Evolutionary conservation across 2,888 invertebrate species (phyloP), one percentile per base, ranked within the genome.

Genomic region (Ashinkailepas kermadecensis): DNA sequence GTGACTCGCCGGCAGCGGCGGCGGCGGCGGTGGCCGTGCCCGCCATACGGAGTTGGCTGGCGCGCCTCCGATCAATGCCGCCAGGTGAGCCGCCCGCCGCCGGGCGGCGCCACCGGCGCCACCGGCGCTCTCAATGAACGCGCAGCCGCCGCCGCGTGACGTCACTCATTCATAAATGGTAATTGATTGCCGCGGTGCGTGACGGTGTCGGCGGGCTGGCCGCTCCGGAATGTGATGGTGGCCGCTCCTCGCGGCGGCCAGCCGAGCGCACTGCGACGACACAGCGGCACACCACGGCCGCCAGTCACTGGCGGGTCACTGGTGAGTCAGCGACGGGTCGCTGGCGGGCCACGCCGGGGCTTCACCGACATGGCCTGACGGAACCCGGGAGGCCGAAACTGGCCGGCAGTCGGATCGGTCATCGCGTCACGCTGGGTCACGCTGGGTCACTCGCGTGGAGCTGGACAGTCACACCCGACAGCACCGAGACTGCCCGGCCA

Each of bases 221-320:
- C 65, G 70, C 64, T 81, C 64, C 56, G 39, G 70, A 58, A 62
- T 64, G 56, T 39, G 70, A 4, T 39, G 39, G 39, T 57, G 18
- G 58, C 81, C 62, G 81, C 78, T 56, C 67, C 78, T 64, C 56
- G 39, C 78, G 81, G 64, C 65, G 81, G n/a, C 39, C 65, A 39
- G 78, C 59, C 74, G 15, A 18, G 70, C 67, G 64, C 64, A 18
- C 15, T 8, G 18, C 64, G 64, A 64, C 64, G 10, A 15, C 64
- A 6, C 64, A 1, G 18, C 64, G 21, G 64, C 18, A 39, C 64
- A 18, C 18, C 64, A 18, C 21, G 64, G 64, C 64, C 39, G 39
- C 39, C 39, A 12, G 64, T 18, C 64, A 64, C 21, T 8, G 64
- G 39, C 39, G 39, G 39, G 39, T 4, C 39, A 39, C 39, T 39